These are phyloP conservation scores for Willowsia nigromaculata DNA, from an alignment of 2,888 invertebrate genomes.

Conservation along the genomic window DNA sequence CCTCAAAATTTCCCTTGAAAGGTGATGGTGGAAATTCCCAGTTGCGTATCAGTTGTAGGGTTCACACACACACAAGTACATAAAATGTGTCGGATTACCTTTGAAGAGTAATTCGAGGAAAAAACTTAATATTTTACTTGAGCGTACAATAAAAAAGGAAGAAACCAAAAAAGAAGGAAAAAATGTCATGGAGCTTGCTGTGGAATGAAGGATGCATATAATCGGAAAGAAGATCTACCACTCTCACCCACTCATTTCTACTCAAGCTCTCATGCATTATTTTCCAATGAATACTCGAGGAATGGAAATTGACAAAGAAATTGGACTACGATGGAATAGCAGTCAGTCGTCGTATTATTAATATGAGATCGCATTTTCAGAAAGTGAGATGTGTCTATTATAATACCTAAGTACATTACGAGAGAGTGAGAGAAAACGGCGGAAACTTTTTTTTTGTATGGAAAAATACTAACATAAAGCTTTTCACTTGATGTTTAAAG, in stretches of 20 bases:
- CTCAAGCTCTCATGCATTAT: background rate
- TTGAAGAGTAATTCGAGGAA: constrained; percentile 56
- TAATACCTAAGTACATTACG: background rate
- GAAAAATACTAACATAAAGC: constrained; percentile 11
- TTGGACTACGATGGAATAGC: background rate
- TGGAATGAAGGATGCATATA: background rate
- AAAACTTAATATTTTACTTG: constrained; percentile 47
- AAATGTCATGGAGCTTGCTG: background rate
- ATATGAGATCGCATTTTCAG: background rate
- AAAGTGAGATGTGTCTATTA: constrained; percentile 2
- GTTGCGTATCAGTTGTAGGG: background rate
- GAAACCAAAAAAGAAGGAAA: constrained; percentile 35
- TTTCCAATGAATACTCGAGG: background rate
- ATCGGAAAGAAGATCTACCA: constrained; percentile 3
- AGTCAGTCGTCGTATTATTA: background rate
- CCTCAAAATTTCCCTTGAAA: background rate
- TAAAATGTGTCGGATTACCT: constrained; percentile 62
- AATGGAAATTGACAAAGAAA: constrained; percentile 11
- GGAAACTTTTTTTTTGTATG: constrained; percentile 12
- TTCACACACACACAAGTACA: constrained; percentile 1
- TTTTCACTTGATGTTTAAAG: background rate
- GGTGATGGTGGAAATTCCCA: background rate
- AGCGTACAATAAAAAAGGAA: constrained; percentile 3
- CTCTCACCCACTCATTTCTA: too few relatives aligned
- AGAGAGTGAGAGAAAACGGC: background rate